Base-by-base conservation (phyloP, 2,888 invertebrate genomes). In the Fragum whitleyi region DNA sequence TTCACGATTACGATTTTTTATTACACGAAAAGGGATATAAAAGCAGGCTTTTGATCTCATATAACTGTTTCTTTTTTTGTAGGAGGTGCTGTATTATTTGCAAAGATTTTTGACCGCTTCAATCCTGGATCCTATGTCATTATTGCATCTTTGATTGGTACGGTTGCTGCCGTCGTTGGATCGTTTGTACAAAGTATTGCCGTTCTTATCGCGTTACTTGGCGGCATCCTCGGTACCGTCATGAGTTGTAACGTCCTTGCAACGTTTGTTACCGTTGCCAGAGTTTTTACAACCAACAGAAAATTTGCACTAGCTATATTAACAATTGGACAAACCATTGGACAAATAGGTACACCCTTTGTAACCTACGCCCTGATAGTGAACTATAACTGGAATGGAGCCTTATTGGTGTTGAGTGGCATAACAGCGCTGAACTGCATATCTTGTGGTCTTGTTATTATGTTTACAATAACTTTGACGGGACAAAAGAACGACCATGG, bases 41-140 rank as follows among this genome's bases (percentile, higher is more conserved):
- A n/a, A n/a, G n/a, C n/a, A n/a, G n/a, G n/a, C n/a, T n/a, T n/a
- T n/a, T n/a, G n/a, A n/a, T n/a, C n/a, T n/a, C n/a, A n/a, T n/a
- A n/a, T n/a, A n/a, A n/a, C n/a, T n/a, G n/a, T n/a, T n/a, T n/a
- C n/a, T n/a, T n/a, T n/a, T n/a, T n/a, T 77, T 74, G 21, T 68
- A 81, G 83, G 78, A 23, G 83, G 83, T 2, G 81, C 74, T 11
- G 42, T 84, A 3, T 2, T 84, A 0, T 80, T 81, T 55, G n/a
- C 80, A 5, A 59, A 42, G 51, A 14, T 79, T 2, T 28, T 81
- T 19, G 73, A 26, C 26, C 65, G 61, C 16, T 81, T 71, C 55
- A 75, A 75, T 42, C 57, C 74, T 0, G 78, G 83, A 6, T 7
- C 23, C 2, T 75, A 68, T 51, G 61, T 84, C 2, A 68, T 76